These are phyloP conservation scores for Spondyliosoma cantharus DNA, from an alignment of 2,797 vertebrate species.

Conservation along the genomic window DNA sequence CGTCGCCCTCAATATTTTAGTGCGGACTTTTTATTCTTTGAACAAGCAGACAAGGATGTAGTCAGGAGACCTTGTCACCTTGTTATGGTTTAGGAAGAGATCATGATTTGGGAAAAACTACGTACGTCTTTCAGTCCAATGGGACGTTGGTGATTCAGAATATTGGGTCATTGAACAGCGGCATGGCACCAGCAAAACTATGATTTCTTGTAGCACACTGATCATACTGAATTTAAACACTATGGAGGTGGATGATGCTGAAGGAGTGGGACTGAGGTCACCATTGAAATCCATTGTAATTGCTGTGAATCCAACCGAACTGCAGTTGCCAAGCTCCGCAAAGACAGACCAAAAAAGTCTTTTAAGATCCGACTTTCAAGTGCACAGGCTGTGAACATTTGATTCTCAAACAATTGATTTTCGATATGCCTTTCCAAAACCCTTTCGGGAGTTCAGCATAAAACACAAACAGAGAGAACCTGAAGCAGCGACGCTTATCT, in stretches of 20 bases:
- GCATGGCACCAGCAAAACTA: neutral
- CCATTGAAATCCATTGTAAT: neutral
- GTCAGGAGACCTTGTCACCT: too few species aligned
- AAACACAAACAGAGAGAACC: conserved; percentile 11
- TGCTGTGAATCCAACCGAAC: neutral
- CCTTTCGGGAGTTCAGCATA: conserved; percentile 15
- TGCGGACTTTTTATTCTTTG: too few species aligned
- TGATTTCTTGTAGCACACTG: neutral
- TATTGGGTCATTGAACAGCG: too few species aligned
- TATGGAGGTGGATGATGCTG: neutral
- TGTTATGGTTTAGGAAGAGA: too few species aligned
- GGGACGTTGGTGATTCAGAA: too few species aligned
- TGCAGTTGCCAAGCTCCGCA: neutral
- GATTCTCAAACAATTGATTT: conserved; percentile 12
- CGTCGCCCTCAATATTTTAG: too few species aligned
- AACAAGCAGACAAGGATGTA: too few species aligned
- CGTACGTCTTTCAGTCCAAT: too few species aligned
- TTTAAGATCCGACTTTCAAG: neutral
- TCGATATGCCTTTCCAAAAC: neutral
- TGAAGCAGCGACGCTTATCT: neutral
- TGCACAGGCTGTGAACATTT: conserved; percentile 4
- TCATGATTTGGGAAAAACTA: too few species aligned
- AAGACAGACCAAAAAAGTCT: neutral
- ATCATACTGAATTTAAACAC: neutral
- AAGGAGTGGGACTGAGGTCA: neutral